These are phyloP conservation scores for Heliconius hortense DNA, from an alignment of 2,888 invertebrate genomes.

Conservation along the genomic window DNA sequence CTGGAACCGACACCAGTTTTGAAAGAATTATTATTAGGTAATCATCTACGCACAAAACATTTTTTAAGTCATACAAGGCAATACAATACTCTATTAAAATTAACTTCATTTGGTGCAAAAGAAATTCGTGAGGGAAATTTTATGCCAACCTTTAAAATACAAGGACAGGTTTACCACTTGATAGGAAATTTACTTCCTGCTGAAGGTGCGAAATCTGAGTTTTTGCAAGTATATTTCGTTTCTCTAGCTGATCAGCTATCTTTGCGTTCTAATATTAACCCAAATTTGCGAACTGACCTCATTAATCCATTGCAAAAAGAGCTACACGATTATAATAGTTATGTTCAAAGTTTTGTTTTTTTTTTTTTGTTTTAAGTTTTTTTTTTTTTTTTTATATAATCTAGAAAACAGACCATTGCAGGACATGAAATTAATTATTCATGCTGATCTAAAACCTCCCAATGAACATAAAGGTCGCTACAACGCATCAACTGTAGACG, in stretches of 20 bases:
- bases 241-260: not conserved
- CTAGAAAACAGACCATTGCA: no score
- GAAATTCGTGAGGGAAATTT: slow-evolving; percentile 44
- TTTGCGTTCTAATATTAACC: not conserved
- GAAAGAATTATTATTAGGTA: no score
- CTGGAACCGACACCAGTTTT: slow-evolving; percentile 33
- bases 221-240: slow-evolving; percentile 37
- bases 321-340: no score
- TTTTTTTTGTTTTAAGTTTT: no score
- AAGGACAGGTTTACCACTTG: slow-evolving; percentile 45
- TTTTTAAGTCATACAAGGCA: not conserved
- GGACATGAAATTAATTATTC: no score
- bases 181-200: slow-evolving; percentile 46
- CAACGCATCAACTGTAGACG: no score
- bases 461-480: no score
- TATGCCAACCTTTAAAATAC: slow-evolving; percentile 45
- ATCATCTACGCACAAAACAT: not conserved
- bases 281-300: not conserved
- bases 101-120: slow-evolving; percentile 37
- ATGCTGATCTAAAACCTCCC: no score
- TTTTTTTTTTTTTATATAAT: no score
- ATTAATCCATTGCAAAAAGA: not conserved
- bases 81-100: not conserved
- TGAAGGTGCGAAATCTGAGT: slow-evolving; percentile 45
- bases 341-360: no score